Evolutionary conservation across 1,140 invertebrate species (phyloP), one percentile per base, ranked within the genome.

Genomic region (Drosophila ironensis): DNA sequence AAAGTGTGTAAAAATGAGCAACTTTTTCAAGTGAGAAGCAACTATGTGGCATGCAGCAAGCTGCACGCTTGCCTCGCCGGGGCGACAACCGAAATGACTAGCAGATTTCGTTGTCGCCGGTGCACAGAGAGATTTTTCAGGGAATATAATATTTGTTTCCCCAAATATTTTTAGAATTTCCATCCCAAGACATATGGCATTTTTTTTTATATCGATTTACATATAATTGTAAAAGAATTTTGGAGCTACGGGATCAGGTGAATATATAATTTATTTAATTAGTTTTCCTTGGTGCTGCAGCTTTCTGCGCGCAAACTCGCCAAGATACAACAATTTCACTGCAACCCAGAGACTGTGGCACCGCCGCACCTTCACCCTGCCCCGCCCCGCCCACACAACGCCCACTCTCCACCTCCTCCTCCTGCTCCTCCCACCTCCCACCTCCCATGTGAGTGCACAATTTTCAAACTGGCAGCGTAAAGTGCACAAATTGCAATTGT

Each of bases 1-100:
- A 82, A 82, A 82, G 78, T 86, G 80, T 82, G 78, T 86, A 82
- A 82, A 84, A 82, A 78, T 82, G 78, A 82, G 78, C 78, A 82
- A 82, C 80, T 82, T 82, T 82, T 86, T 78, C 78, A 82, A 86
- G 69, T 82, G 80, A 86, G 80, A 86, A 82, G 78, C 80, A 86
- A 86, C 78, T 86, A 86, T 80, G 71, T 64, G 66, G 46, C 50
- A 69, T 37, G 53, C 60, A 63, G 44, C 64, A 51, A 35, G 44
- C 46, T 63, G 53, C 44, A 72, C 57, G 50, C 50, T 48, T 19
- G 30, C 64, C 51, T 30, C 61, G 42, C 53, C 19, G 25, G 67
- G 67, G 33, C 14, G 14, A 37, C 30, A 45, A 48, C 51, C 37
- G 56, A 57, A 71, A 68, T 70, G 67, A 77, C 67, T 59, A 56